Base-by-base conservation (phyloP, 2,888 invertebrate species). In the Idaea aversata region DNA sequence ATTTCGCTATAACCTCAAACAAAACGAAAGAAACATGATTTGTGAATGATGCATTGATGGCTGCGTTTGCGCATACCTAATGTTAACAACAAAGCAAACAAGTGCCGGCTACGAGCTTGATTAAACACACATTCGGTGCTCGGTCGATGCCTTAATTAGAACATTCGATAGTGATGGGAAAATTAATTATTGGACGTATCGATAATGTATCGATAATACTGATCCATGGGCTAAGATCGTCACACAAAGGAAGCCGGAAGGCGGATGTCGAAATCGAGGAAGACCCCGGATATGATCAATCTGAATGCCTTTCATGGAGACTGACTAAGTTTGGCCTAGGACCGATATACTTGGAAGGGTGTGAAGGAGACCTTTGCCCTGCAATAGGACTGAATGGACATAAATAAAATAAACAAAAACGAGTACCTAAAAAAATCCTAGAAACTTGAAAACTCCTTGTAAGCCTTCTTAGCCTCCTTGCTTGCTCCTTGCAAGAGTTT, bases 141-240 rank as follows among this genome's bases (percentile, higher is more conserved):
- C 85, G 87, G 87, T 81, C 90, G 88, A 93, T 92, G 91, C 90
- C 85, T 91, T 92, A 92, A 93, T 93, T 91, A 92, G 88, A 88
- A 88, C 86, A 80, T 78, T 70, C 71, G 65, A 47, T 80, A 86
- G 87, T 73, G 85, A 74, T 77, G 85, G 65, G 68, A 60, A 5
- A 58, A 34, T 13, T 10, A 64, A 61, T 73, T 66, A 34, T 68
- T 65, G n/a, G 64, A 65, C 58, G n/a, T 47, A 7, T 47, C 47
- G 10, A 47, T 36, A 7, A 36, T 61, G n/a, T 47, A 7, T 47
- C 47, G 10, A 47, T 36, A 7, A 36, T 47, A 47, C 0, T 13
- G 47, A 47, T 2, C 7, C 3, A 13, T 47, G 13, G 7, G 13
- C 47, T 47, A 13, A 13, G 7, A 10, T 47, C 6, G 13, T 47